Base-by-base conservation (phyloP, 1,140 invertebrate genomes). In the Magallana gigas region DNA sequence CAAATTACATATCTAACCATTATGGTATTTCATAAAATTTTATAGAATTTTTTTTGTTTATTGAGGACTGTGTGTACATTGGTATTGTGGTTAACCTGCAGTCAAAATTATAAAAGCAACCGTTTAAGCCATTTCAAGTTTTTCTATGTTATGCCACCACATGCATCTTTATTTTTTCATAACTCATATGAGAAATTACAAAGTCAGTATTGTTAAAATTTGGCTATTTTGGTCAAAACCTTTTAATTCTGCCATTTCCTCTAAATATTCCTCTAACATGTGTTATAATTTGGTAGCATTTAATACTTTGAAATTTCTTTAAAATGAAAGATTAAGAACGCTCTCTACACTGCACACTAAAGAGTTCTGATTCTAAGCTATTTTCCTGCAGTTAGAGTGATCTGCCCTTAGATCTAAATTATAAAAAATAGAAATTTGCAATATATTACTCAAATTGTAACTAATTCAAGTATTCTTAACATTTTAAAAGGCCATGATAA, bases 121-220 rank as follows among this genome's bases (percentile, higher is more conserved):
- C 60, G 0, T 62, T 62, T 8, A 62, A 62, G 60, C 60, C 8
- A 62, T 62, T 62, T 62, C 60, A 11, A 62, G 60, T 62, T 62
- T 62, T 62, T 11, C 60, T 62, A 11, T 62, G 60, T 62, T 62
- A 62, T 62, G 60, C 60, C 60, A 62, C 60, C 60, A 62, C 60
- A 62, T 62, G 60, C 60, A 62, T 62, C 59, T 62, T 62, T 8
- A 62, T 62, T 62, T 62, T 62, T 62, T 62, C 60, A 62, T 62
- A 11, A 62, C 60, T 11, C 11, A 7, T 62, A 62, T n/a, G 12
- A 62, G 60, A 62, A 62, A 62, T 62, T 62, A 62, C 60, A 62
- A 62, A 62, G 11, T 62, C 60, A 62, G 9, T 9, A 11, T 62
- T 62, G 4, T 62, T 62, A 11, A 62, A 62, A 62, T 62, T 62